These are phyloP conservation scores for Palaemon carinicauda DNA, from an alignment of 1,140 invertebrate genomes.

Conservation along the genomic window DNA sequence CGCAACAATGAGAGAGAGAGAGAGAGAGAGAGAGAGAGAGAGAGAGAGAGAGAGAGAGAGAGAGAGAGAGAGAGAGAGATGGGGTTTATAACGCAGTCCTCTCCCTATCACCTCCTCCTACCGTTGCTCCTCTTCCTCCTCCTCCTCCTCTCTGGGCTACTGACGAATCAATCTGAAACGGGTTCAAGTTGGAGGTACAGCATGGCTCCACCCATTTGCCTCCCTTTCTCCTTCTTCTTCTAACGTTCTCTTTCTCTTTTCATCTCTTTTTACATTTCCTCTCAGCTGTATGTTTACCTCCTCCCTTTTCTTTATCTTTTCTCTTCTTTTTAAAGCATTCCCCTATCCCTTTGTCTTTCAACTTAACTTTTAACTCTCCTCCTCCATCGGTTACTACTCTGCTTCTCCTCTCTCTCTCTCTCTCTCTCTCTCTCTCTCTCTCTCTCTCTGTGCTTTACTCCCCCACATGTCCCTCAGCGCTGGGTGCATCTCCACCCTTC, in stretches of 20 bases:
- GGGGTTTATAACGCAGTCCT: neutral
- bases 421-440: neutral
- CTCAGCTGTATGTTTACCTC: neutral
- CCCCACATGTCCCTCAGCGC: neutral
- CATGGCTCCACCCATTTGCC: neutral
- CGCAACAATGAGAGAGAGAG: neutral
- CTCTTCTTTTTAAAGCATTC: neutral
- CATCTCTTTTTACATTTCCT: neutral
- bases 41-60: slow-evolving; percentile 24
- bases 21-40: neutral
- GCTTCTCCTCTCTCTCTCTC: too few species aligned
- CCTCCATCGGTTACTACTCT: neutral
- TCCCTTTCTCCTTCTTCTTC: neutral
- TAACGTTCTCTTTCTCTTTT: neutral
- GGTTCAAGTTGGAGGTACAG: neutral
- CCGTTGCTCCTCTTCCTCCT: neutral
- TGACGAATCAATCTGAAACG: neutral
- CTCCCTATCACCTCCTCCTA: neutral
- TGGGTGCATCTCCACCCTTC: too few species aligned
- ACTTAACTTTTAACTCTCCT: neutral
- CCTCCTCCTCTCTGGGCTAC: neutral
- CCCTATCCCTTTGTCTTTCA: neutral
- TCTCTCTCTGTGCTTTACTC: neutral
- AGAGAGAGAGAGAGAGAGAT: slow-evolving; percentile 8
- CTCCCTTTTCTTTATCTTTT: neutral